These are phyloP conservation scores for Baryphthengus martii DNA, from an alignment of 2,113 vertebrate genomes.

Conservation along the genomic window DNA sequence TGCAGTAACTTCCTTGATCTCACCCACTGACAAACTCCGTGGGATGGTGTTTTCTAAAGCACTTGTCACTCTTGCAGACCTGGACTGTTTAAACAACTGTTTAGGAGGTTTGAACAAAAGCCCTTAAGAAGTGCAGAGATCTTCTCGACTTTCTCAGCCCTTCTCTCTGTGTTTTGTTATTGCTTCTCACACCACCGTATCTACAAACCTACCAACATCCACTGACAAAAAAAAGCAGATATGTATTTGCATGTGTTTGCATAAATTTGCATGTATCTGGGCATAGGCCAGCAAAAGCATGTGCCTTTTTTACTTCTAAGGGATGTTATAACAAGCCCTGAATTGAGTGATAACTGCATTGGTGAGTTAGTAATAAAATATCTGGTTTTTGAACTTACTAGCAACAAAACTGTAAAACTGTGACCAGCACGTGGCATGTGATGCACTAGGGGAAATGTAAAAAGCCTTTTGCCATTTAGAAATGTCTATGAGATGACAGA, in stretches of 20 bases:
- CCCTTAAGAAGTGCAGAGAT: not conserved
- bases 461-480: not conserved
- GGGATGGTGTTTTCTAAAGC: not conserved
- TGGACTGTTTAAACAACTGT: not conserved
- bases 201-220: not conserved
- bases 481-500: not conserved
- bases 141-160: not conserved
- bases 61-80: not conserved
- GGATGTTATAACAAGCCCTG: not conserved
- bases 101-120: not conserved
- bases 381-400: not conserved
- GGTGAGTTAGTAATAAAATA: not conserved
- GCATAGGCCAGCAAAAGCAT: not conserved
- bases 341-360: not conserved
- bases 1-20: not conserved
- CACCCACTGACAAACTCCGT: not conserved
- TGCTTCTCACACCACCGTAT: not conserved
- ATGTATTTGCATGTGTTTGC: conserved; percentile 39
- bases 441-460: not conserved
- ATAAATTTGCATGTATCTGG: conserved; percentile 51
- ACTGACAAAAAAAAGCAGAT: not conserved
- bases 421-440: not conserved
- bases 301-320: not conserved
- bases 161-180: not conserved
- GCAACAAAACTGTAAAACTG: not conserved